Conservation (phyloP, 1,140 invertebrate species). For the Drosophila nigromelanica region DNA sequence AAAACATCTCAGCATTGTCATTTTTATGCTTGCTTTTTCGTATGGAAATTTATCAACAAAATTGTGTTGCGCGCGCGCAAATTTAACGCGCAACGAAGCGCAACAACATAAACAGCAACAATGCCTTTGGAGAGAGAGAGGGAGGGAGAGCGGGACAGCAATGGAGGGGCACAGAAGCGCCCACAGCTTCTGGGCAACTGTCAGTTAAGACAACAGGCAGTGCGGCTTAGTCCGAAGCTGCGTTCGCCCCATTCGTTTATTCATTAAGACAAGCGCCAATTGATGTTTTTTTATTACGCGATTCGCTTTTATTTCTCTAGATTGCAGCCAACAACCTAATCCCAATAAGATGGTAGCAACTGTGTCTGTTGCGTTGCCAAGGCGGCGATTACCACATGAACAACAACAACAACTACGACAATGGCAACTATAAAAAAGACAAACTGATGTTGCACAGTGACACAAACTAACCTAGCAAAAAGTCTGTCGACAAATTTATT, state of each 20-base stretch:
- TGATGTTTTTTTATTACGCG: conserved; percentile 71
- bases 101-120: conserved; percentile 51
- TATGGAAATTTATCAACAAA: conserved; percentile 73
- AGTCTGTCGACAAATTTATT: conserved; percentile 46
- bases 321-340: conserved; percentile 61
- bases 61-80: conserved; percentile 43
- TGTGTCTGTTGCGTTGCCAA: conserved; percentile 39
- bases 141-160: too few species aligned
- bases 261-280: conserved; percentile 70
- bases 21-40: conserved; percentile 66
- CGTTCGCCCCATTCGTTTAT: conserved; percentile 50
- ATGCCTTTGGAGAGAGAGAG: neutral
- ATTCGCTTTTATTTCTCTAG: conserved; percentile 55
- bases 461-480: conserved; percentile 20
- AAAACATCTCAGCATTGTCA: conserved; percentile 77
- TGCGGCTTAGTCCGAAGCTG: conserved; percentile 61
- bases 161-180: conserved; percentile 1
- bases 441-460: conserved; percentile 54
- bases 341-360: conserved; percentile 59
- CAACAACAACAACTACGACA: conserved; percentile 9
- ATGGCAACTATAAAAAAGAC: conserved; percentile 16
- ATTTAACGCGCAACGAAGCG: conserved; percentile 71
- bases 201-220: conserved; percentile 44
- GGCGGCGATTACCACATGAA: conserved; percentile 46
- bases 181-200: conserved; percentile 37